Conservation (phyloP, 2,888 invertebrate species). For the Allolobophora icterica region DNA sequence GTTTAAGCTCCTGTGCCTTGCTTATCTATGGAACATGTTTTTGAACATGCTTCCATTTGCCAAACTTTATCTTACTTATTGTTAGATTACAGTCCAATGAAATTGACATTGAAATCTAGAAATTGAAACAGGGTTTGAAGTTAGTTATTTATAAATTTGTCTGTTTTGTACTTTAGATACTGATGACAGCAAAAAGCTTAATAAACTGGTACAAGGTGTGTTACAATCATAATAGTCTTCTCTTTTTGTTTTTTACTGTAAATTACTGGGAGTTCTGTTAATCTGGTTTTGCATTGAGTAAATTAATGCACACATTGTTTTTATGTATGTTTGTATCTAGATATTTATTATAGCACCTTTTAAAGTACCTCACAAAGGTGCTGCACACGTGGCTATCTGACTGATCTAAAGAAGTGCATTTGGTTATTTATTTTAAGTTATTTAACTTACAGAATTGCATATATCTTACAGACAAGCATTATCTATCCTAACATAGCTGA, state of each 20-base stretch:
- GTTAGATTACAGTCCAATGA: not conserved
- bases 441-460: not conserved
- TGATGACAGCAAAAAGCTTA: not conserved
- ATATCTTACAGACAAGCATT: not conserved
- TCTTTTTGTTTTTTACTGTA: not conserved
- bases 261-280: not conserved
- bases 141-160: not conserved
- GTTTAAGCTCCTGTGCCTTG: not conserved
- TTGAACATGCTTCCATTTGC: not conserved
- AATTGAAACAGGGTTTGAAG: not conserved
- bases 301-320: not conserved
- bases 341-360: too few relatives aligned
- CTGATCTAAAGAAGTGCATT: too few relatives aligned
- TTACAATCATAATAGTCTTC: not conserved
- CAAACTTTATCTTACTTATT: not conserved
- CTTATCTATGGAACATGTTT: not conserved
- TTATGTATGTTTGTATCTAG: too few relatives aligned
- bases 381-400: too few relatives aligned
- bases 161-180: not conserved
- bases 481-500: not conserved
- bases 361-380: too few relatives aligned
- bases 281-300: not conserved
- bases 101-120: not conserved
- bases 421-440: too few relatives aligned
- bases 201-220: conserved; percentile 3